Percentiles rank a stretch among this genome's conserved stretches.
Conservation (phyloP, 2,797 vertebrate species). For the Semaprochilodus insignis region DNA sequence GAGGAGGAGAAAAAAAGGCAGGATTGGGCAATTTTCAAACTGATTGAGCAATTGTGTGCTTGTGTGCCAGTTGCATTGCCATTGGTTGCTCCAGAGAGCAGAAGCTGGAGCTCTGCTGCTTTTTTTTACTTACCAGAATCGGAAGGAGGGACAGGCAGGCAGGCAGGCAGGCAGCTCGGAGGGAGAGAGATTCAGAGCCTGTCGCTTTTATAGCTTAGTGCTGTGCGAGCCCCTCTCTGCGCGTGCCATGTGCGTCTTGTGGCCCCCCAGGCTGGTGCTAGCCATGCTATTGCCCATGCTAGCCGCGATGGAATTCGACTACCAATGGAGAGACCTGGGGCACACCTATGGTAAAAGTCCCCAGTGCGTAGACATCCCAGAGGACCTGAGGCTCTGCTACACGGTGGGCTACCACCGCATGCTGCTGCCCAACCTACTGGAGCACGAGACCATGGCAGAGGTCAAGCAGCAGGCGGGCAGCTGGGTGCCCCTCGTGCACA, state of each 20-base stretch:
- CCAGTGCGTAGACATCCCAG: slow-evolving; percentile 93
- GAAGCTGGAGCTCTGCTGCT: background rate
- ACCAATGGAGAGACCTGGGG: slow-evolving; percentile 85
- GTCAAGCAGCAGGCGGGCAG: slow-evolving; percentile 98
- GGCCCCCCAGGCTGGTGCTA: background rate
- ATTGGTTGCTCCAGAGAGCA: slow-evolving; percentile 28
- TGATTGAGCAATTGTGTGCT: slow-evolving; percentile 39
- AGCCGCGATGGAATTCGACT: slow-evolving; percentile 82
- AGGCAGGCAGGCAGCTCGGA: too few relatives aligned
- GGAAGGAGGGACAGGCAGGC: background rate
- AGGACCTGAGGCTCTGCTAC: slow-evolving; percentile 92
- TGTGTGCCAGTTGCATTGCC: slow-evolving; percentile 17
- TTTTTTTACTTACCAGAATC: background rate
- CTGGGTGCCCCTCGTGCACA: slow-evolving; percentile 97
- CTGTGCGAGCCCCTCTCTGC: background rate
- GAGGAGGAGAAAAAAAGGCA: background rate
- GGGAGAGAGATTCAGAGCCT: background rate
- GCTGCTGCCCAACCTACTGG: slow-evolving; percentile 95
- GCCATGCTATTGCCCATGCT: slow-evolving; percentile 22
- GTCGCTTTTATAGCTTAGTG: background rate
- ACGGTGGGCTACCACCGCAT: slow-evolving; percentile 92
- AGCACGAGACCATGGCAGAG: slow-evolving; percentile 95
- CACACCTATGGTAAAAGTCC: slow-evolving; percentile 86
- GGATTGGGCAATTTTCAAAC: slow-evolving; percentile 12
- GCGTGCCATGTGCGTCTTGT: background rate